Percentiles rank a stretch among this genome's conserved stretches.
phyloP scores from a whole-genome alignment of 2,113 vertebrate species.

The Anhinga anhinga region DNA sequence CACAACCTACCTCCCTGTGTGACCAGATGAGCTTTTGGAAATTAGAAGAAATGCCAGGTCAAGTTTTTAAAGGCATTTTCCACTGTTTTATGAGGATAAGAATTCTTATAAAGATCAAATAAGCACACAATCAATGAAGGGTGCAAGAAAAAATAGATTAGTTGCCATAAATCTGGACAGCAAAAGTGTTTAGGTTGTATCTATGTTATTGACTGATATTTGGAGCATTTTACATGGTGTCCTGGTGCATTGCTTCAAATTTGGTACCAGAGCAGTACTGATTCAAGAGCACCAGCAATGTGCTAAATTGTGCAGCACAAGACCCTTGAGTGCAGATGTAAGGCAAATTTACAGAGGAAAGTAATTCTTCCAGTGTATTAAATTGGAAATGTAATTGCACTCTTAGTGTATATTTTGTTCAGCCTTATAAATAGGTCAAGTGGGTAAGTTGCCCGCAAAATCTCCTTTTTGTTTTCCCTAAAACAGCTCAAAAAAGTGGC shows the following conservation, averaged over 20 bases:
- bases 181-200: neutral
- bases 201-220: neutral
- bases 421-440: neutral
- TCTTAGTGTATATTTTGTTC: neutral
- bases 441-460: neutral
- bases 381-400: neutral
- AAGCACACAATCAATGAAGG: neutral
- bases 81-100: neutral
- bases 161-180: neutral
- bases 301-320: neutral
- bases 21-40: neutral
- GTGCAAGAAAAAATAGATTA: neutral
- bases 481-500: neutral
- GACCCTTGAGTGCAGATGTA: neutral
- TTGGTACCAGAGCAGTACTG: neutral
- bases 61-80: neutral
- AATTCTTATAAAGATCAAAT: neutral
- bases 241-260: neutral
- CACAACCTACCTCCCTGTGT: neutral
- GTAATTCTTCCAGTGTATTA: neutral
- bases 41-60: neutral
- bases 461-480: neutral
- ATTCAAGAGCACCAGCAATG: neutral
- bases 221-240: neutral
- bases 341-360: neutral